Conservation (phyloP, 2,113 vertebrate species). For the Drymodes brunneopygia region DNA sequence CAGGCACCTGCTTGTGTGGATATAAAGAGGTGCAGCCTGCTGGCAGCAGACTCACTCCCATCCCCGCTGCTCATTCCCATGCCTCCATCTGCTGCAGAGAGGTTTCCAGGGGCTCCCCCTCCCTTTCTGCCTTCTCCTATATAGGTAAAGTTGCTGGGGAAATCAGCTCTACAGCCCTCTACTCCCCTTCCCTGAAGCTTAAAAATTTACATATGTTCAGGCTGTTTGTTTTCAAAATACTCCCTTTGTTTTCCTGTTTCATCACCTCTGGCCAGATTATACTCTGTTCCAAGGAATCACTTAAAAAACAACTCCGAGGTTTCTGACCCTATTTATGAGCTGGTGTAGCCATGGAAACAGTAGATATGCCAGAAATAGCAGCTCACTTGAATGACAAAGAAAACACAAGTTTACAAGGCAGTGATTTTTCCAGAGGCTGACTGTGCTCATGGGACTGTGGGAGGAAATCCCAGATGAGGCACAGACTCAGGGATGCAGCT, state of each 20-base stretch:
- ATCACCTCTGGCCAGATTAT: neutral
- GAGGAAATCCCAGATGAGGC: constrained; percentile 17
- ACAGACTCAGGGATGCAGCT: neutral
- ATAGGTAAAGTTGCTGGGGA: neutral
- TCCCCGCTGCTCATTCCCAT: constrained; percentile 13
- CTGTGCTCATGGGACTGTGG: constrained; percentile 11
- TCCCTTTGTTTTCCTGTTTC: neutral
- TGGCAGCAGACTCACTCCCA: neutral
- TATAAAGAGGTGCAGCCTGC: constrained; percentile 22
- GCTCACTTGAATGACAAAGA: constrained; percentile 24
- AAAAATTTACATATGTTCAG: neutral
- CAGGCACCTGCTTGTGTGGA: constrained; percentile 6
- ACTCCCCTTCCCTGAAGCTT: neutral
- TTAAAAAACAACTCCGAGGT: constrained; percentile 8
- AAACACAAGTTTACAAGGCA: constrained; percentile 47
- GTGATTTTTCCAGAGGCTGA: constrained; percentile 22
- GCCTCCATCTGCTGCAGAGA: constrained; percentile 38
- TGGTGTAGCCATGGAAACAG: constrained; percentile 49
- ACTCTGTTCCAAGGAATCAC: neutral
- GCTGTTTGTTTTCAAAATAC: neutral
- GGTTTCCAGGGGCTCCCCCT: neutral
- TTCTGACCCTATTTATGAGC: constrained; percentile 56
- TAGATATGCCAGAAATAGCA: constrained; percentile 47
- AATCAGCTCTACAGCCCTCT: neutral
- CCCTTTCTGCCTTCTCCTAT: neutral